Evolutionary conservation across 2,888 invertebrate species (phyloP).

Genomic region (Chloromyia formosa): DNA sequence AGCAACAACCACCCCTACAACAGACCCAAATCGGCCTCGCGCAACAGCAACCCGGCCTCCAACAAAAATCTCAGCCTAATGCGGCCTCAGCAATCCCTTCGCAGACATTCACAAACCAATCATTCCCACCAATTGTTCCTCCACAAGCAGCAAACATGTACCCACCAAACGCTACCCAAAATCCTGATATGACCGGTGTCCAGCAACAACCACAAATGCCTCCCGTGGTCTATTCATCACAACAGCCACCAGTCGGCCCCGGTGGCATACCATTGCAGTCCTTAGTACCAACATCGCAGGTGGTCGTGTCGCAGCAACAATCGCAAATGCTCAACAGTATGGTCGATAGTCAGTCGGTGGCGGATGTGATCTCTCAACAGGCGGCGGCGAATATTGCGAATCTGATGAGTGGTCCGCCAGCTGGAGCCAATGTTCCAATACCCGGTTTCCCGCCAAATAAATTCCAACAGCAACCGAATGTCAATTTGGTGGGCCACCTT

Average conservation of each 20-base stretch:
- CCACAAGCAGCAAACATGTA: constrained; percentile 45
- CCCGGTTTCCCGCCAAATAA: constrained; percentile 45
- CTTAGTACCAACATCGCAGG: constrained; percentile 30
- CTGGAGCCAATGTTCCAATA: constrained; percentile 44
- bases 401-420: constrained; percentile 42
- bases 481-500: constrained; percentile 42
- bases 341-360: constrained; percentile 29
- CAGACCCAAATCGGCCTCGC: constrained; percentile 15
- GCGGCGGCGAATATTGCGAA: constrained; percentile 40
- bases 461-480: constrained; percentile 35
- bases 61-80: constrained; percentile 46
- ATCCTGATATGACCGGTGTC: constrained; percentile 36
- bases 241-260: not conserved
- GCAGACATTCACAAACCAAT: constrained; percentile 88
- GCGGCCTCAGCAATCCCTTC: constrained; percentile 71
- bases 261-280: constrained; percentile 43
- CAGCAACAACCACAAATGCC: constrained; percentile 28
- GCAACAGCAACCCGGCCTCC: constrained; percentile 38
- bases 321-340: constrained; percentile 30
- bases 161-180: constrained; percentile 38
- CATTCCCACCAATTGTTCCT: constrained; percentile 67
- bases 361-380: constrained; percentile 31
- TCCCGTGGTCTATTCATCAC: constrained; percentile 4
- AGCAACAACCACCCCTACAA: constrained; percentile 50
- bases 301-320: constrained; percentile 36